Base-by-base conservation (phyloP, 2,113 vertebrate genomes). In the Rana temporaria region DNA sequence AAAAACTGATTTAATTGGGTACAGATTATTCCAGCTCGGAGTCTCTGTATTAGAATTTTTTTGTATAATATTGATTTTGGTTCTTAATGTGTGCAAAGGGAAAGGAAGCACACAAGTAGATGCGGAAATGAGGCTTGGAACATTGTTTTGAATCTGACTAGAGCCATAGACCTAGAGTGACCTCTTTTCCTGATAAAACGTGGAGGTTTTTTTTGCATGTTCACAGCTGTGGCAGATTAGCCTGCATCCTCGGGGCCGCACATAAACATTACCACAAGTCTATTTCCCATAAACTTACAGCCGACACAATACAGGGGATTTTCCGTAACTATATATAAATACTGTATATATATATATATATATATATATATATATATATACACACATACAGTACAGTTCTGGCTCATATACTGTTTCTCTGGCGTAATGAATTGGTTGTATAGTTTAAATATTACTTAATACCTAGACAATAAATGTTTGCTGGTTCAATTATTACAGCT, bases 191-290 rank as follows among this genome's bases (percentile, higher is more conserved):
- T 65, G 59, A 26, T 76, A 32, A 20, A 22, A 59, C 73, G 22
- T 34, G 34, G 71, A 42, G 59, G 22, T 26, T 76, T 53, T 64
- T 65, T 77, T 63, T 77, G 74, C 60, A 63, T 77, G 59, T 77
- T 77, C 38, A 11, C 74, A 77, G 60, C 74, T 64, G 74, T 77
- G 60, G 59, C 59, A 77, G 34, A 63, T 77, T 64, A 77, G 64
- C 74, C 60, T 64, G 32, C 38, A 77, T 52, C 74, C 60, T 64
- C 59, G 34, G 18, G 38, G 60, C 74, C 19, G 16, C 74, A 64
- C 38, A 77, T 18, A 20, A 71, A 71, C 69, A 71, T 71, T 55
- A 55, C 69, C 69, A 71, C 69, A 55, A 71, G 69, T 26, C 20
- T 19, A 3, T 71, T 71, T 56, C 48, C 69, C 69, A 71, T 17